Base-by-base conservation (phyloP, 2,888 invertebrate species). In the Abrostola tripartita region DNA sequence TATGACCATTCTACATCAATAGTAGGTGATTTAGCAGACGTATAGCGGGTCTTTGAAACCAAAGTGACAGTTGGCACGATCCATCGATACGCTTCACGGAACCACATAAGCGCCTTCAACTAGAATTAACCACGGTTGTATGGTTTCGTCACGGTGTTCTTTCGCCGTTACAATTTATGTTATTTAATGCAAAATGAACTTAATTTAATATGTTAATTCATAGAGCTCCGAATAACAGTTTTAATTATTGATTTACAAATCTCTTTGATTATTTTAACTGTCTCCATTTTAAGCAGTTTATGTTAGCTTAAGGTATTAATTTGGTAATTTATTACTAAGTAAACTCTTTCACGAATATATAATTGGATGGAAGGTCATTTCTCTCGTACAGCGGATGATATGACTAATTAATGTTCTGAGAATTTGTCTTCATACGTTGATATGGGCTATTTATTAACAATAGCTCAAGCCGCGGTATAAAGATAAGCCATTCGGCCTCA, bases 131-230 rank as follows among this genome's bases (percentile, higher is more conserved):
- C 61, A 35, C 41, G 49, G 42, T 44, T 42, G 56, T 73, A 74
- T 35, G 44, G 53, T 69, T 64, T 66, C 44, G 66, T 62, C 63
- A 69, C 54, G 57, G 60, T 64, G 44, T 57, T 74, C 50, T 57
- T 44, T 52, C 35, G 67, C 77, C 74, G 74, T 75, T 74, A 74
- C 44, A 60, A 52, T 50, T 47, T 7, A 61, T 70, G 60, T 60
- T 56, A 53, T 69, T 56, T 37, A 35, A 60, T 64, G 71, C 65
- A 61, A 75, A 78, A 69, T 50, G 54, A 37, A 50, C 14, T 47
- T 60, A 53, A 64, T 68, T 65, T 47, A 50, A 11, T 51, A 62
- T 62, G 42, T 51, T 37, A 63, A 66, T 44, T 58, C 55, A 58
- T 47, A 66, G 14, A 69, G 52, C 47, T 65, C 40, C 56, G 54